Evolutionary conservation across 2,797 vertebrate species (phyloP), one percentile per base, ranked within the genome.

Genomic region (Tolypeutes matacus): DNA sequence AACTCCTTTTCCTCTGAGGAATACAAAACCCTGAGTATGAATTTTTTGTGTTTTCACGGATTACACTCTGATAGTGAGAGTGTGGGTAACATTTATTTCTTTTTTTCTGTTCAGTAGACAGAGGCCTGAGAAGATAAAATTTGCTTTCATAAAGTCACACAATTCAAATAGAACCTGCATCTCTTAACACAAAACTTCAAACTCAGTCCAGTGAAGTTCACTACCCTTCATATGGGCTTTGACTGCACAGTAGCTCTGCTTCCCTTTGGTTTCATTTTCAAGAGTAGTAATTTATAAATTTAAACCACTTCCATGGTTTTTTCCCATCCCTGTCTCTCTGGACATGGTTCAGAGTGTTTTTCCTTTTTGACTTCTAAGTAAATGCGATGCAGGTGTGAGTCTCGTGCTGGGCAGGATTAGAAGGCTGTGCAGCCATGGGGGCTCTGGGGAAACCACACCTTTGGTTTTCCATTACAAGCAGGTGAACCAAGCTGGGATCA

Each of bases 321-420:
- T 82, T 29, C 62, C 69, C 20, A 15, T 36, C 83, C 65, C 20
- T 49, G 31, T 83, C 60, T 88, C 39, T 58, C 64, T 58, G 88
- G 62, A 83, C 29, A 34, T 13, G 81, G 64, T 73, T 91, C 46
- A 36, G 39, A 27, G 76, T 53, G 29, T 72, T 96, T 92, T 88
- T 77, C 31, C 83, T 90, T 93, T 94, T 27, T 8, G 8, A 53
- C 46, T 88, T 84, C 60, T 34, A 75, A 46, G 67, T 85, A 78
- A 95, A 95, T 89, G 89, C 25, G 53, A 87, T 85, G 51, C 91
- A 93, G 90, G 90, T 86, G 64, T 93, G 93, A 78, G 86, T 46
- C 53, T 80, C 39, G 0, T 10, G n/a, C 87, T 84, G 90, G 0
- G 70, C 2, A 0, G 89, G 82, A 65, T n/a, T 34, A 65, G 77